Evolutionary conservation across 2,888 invertebrate genomes (phyloP).

Genomic region (Acanthopleura granulata): DNA sequence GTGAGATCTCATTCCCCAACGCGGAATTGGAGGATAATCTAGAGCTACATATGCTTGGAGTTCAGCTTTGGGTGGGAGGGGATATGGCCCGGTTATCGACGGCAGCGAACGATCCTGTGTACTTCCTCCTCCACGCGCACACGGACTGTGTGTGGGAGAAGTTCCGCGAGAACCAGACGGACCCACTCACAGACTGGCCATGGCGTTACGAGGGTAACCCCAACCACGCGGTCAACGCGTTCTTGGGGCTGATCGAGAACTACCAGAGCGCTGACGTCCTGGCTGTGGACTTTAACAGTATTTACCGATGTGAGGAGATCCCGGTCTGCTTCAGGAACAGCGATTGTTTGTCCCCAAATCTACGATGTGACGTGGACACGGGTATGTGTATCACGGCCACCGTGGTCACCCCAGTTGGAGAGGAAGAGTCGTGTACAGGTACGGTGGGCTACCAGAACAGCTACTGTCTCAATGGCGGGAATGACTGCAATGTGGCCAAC

Average conservation of each 20-base stretch:
- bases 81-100: conserved; percentile 52
- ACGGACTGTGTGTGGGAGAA: conserved; percentile 51
- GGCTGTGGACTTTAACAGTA: conserved; percentile 30
- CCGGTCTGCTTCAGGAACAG: conserved; percentile 22
- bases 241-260: conserved; percentile 46
- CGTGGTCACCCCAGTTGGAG: conserved; percentile 35
- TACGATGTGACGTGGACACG: conserved; percentile 31
- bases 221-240: conserved; percentile 41
- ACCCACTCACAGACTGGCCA: conserved; percentile 45
- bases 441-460: conserved; percentile 42
- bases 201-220: conserved; percentile 32
- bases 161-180: conserved; percentile 42
- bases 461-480: conserved; percentile 51
- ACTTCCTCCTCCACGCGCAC: conserved; percentile 52
- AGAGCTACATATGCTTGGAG: conserved; percentile 56
- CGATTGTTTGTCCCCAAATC: conserved; percentile 48
- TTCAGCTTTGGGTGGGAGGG: conserved; percentile 56
- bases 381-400: conserved; percentile 2
- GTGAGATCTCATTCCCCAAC: conserved; percentile 43
- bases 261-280: conserved; percentile 46
- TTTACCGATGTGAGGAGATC: conserved; percentile 39
- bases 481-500: conserved; percentile 44
- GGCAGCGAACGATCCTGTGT: conserved; percentile 53
- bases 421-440: conserved; percentile 36
- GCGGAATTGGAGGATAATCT: conserved; percentile 45